Evolutionary conservation across 2,888 invertebrate genomes (phyloP).

Genomic region (Odontomyia ornata): DNA sequence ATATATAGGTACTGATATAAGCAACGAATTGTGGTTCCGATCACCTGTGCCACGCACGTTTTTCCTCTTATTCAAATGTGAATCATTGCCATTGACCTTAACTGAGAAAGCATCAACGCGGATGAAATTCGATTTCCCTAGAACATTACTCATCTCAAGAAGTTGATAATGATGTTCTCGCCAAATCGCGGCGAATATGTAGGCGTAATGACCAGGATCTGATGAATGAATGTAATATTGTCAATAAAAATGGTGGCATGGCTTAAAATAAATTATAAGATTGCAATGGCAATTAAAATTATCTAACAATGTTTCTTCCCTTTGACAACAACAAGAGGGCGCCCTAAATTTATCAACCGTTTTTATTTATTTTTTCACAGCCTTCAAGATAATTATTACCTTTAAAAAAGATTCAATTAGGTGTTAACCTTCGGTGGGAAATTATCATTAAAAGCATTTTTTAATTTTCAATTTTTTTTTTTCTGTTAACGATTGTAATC

Average conservation of each 20-base stretch:
- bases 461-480: background rate
- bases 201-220: slow-evolving; percentile 4
- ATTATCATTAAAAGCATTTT: slow-evolving; percentile 1
- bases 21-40: background rate
- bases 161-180: background rate
- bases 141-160: slow-evolving; percentile 19
- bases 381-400: slow-evolving; percentile 9
- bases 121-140: slow-evolving; percentile 27
- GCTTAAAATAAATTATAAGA: background rate
- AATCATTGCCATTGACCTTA: slow-evolving; percentile 29
- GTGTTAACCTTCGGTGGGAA: slow-evolving; percentile 2
- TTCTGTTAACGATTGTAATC: slow-evolving; percentile 4
- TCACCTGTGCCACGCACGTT: slow-evolving; percentile 5
- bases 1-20: background rate
- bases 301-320: too few species aligned
- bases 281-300: background rate
- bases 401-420: slow-evolving; percentile 19
- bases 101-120: background rate
- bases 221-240: too few species aligned
- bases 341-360: background rate
- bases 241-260: background rate
- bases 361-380: background rate
- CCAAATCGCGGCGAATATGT: background rate
- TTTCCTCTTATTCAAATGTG: background rate
- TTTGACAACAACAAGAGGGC: background rate